Evolutionary conservation across 1,140 invertebrate genomes (phyloP).

Genomic region (Hestina assimilis): DNA sequence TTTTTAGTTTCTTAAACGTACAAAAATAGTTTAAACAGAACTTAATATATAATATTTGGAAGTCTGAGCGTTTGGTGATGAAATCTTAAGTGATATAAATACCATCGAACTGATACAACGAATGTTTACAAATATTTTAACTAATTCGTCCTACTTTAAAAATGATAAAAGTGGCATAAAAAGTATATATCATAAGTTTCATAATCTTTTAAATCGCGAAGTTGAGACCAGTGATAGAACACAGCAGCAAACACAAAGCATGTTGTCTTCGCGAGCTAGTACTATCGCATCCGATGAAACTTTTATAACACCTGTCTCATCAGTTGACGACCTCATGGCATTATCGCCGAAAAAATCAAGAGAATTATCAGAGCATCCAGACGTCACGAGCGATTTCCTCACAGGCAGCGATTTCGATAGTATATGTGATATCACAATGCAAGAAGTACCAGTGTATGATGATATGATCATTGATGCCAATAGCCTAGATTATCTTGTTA

Average conservation of each 20-base stretch:
- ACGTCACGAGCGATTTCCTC: slow-evolving; percentile 55
- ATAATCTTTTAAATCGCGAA: slow-evolving; percentile 30
- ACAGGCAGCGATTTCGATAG: slow-evolving; percentile 60
- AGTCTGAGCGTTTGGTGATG: not conserved
- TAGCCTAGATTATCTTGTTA: slow-evolving; percentile 62
- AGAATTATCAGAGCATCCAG: slow-evolving; percentile 33
- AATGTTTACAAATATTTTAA: slow-evolving; percentile 40
- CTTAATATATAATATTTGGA: not conserved
- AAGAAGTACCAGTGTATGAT: slow-evolving; percentile 54
- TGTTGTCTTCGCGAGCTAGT: slow-evolving; percentile 42
- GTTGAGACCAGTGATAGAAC: slow-evolving; percentile 15
- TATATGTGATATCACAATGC: slow-evolving; percentile 67
- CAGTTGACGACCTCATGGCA: slow-evolving; percentile 56
- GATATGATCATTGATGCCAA: slow-evolving; percentile 59
- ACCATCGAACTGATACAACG: slow-evolving; percentile 10
- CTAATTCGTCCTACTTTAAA: slow-evolving; percentile 21
- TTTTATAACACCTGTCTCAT: slow-evolving; percentile 57
- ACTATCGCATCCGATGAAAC: slow-evolving; percentile 45
- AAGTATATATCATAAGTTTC: slow-evolving; percentile 39
- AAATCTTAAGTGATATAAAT: not conserved
- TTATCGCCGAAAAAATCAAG: slow-evolving; percentile 49
- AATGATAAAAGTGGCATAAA: slow-evolving; percentile 38
- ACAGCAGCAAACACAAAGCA: slow-evolving; percentile 37
- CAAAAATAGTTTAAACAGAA: not conserved
- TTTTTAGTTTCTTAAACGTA: not conserved